Base-by-base conservation (phyloP, 2,888 invertebrate species). In the Drosophila borealis region DNA sequence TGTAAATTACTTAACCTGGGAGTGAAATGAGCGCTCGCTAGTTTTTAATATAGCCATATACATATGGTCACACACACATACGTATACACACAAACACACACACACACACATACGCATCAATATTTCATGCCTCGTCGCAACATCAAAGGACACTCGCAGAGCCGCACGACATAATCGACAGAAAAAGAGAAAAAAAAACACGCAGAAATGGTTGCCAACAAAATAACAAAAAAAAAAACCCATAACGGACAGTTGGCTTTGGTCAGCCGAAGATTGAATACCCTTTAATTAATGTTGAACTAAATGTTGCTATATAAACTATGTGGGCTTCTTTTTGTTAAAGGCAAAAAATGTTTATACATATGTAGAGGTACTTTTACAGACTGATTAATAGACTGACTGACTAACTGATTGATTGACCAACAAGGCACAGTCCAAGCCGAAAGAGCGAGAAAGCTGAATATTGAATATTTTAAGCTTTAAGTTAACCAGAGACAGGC, bases 91-190 rank as follows among this genome's bases (percentile, higher is more conserved):
- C 42, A 37, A 13, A 41, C 21, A 57, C 21, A 57, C 17, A 57
- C 13, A 37, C 44, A 39, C 11, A 50, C 21, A 61, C 6, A 50
- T 29, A 55, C 59, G 60, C 66, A 81, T 85, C 78, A 85, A 89
- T 85, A 89, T 88, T 85, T 89, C 83, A 85, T 78, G 80, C 39
- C 71, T 63, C 71, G 57, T 19, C 51, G 62, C 55, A 64, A 67
- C 64, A 81, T 74, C 71, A 78, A 80, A 72, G 72, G 74, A 78
- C 75, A 69, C 59, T 67, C 67, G 55, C 62, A 70, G 74, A 39
- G 34, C 41, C 54, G 63, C 69, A 60, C 60, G 67, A 84, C 76
- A 81, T 81, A 70, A 78, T 78, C 75, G 68, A 33, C 29, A 59
- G 51, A 17, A 21, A 50, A 44, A 42, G 68, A 44, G 62, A 55